phyloP scores from a whole-genome alignment of 1,140 invertebrate genomes.

The Drosophila chauvacae region DNA sequence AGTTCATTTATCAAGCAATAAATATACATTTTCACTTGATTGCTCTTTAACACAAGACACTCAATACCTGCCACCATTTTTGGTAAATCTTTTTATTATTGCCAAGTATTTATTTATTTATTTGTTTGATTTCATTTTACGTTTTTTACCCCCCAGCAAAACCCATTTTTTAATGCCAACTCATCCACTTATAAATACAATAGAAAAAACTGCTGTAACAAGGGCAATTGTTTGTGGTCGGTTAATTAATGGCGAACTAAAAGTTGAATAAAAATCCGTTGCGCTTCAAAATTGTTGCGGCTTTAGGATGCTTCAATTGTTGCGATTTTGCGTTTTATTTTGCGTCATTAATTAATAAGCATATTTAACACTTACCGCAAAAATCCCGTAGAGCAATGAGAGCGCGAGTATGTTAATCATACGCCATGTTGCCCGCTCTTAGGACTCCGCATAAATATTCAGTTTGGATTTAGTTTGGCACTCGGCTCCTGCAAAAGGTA shows the following conservation, averaged over 20 bases:
- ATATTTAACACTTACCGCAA: constrained; percentile 61
- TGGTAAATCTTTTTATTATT: background rate
- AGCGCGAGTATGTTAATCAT: constrained; percentile 58
- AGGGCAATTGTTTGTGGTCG: constrained; percentile 38
- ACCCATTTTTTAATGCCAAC: background rate
- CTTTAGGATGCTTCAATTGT: constrained; percentile 18
- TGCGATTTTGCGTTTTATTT: constrained; percentile 20
- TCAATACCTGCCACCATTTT: background rate
- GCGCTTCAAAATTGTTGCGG: constrained; percentile 23
- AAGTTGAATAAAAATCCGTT: constrained; percentile 7
- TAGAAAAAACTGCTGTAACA: constrained; percentile 16
- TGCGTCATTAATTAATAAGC: constrained; percentile 40
- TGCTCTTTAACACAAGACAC: background rate
- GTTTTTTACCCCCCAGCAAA: background rate
- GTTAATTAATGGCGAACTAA: constrained; percentile 38
- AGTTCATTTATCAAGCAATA: background rate
- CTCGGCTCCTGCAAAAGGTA: constrained; percentile 19
- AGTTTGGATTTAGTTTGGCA: constrained; percentile 3
- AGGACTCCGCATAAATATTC: constrained; percentile 5
- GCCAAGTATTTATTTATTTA: background rate
- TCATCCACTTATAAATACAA: constrained; percentile 25
- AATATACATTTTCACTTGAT: background rate
- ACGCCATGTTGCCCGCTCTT: constrained; percentile 43
- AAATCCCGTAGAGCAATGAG: constrained; percentile 43
- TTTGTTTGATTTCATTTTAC: background rate